Evolutionary conservation across 2,113 vertebrate genomes (phyloP).

Genomic region (Pandion haliaetus): DNA sequence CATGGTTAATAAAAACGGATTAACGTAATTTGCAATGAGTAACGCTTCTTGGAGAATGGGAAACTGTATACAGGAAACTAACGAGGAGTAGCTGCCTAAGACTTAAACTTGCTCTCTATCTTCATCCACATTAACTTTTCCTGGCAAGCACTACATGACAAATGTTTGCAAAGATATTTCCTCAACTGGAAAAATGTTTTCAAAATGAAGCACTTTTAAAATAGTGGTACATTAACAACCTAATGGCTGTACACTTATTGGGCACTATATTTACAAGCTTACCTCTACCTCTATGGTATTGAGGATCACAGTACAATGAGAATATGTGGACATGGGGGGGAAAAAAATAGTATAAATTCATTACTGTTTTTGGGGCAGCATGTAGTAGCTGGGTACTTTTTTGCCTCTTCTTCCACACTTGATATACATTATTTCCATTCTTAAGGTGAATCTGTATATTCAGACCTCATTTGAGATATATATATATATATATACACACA

Average conservation of each 20-base stretch:
- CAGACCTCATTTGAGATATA: neutral
- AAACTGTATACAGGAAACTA: neutral
- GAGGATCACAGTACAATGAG: neutral
- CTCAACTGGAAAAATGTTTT: neutral
- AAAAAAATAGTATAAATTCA: neutral
- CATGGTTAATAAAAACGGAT: neutral
- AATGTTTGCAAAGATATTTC: neutral
- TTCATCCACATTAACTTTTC: neutral
- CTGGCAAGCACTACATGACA: neutral
- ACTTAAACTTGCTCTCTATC: neutral
- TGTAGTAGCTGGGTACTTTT: neutral
- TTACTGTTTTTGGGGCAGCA: neutral
- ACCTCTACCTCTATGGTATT: neutral
- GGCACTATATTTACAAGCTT: neutral
- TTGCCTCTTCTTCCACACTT: neutral
- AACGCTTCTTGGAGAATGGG: neutral
- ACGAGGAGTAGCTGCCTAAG: neutral
- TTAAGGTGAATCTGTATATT: neutral
- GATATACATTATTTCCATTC: neutral
- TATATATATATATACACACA: too few species aligned
- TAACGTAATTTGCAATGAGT: neutral
- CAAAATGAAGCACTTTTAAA: neutral
- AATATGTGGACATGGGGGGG: fast-evolving
- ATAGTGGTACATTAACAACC: neutral
- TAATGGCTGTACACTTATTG: neutral